Percentiles rank a stretch among this genome's conserved stretches.
These are phyloP conservation scores for Avahi laniger DNA, from an alignment of 2,797 vertebrate species.

Conservation along the genomic window DNA sequence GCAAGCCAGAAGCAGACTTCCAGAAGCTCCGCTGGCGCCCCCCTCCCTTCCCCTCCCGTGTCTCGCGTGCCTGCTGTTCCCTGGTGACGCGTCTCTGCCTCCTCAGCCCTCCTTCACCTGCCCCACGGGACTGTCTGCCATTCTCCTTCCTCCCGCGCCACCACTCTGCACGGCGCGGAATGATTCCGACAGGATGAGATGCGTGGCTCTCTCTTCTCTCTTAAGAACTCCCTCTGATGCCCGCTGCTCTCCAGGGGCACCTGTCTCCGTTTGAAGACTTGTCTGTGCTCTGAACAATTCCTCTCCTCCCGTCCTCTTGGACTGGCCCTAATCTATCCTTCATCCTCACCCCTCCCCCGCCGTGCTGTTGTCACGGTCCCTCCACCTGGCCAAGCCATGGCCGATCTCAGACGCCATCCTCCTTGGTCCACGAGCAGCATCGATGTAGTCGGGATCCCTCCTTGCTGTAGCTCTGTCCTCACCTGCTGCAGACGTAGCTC, in stretches of 20 bases:
- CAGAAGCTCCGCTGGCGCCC: fast-evolving
- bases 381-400: background rate
- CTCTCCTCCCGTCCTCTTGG: background rate
- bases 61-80: fast-evolving
- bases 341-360: fast-evolving
- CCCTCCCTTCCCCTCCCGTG: fast-evolving
- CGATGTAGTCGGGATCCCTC: background rate
- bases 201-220: background rate
- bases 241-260: fast-evolving
- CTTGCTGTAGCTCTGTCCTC: background rate
- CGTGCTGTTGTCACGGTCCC: background rate
- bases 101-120: background rate
- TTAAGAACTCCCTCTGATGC: fast-evolving
- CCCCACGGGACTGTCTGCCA: fast-evolving
- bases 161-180: fast-evolving
- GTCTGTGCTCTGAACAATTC: fast-evolving
- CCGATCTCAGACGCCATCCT: fast-evolving
- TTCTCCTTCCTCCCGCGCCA: fast-evolving
- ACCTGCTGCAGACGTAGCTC: fast-evolving
- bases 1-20: background rate
- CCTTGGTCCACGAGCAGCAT: background rate
- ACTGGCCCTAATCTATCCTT: fast-evolving
- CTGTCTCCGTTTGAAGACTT: background rate
- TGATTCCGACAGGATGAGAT: fast-evolving
- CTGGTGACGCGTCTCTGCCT: fast-evolving